Base-by-base conservation (phyloP, 2,113 vertebrate species). In the Casuarius casuarius region DNA sequence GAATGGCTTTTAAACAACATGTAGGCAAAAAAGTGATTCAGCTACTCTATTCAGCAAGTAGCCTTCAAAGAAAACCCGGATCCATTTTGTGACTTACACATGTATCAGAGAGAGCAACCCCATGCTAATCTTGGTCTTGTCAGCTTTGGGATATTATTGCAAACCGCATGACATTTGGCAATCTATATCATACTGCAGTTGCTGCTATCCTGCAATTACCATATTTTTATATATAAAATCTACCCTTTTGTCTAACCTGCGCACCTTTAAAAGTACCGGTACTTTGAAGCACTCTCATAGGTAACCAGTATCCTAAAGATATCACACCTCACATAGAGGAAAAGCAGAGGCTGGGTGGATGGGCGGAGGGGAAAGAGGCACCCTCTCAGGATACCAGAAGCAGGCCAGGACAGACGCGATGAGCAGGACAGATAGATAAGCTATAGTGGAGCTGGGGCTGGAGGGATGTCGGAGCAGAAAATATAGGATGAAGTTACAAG, bases 141-240 rank as follows among this genome's bases (percentile, higher is more conserved):
- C 1, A 2, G 16, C 19, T 74, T 62, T 19, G 48, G 13, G 40
- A 22, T 26, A 3, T 18, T 12, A 1, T 5, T 0, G 1, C 3
- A 23, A 73, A 22, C 58, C 65, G 35, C 1, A 0, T 52, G 58
- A 62, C 26, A 66, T 80, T 73, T 54, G 82, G 29, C 15, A 22
- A 7, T 2, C 42, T 40, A 0, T 0, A 3, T 35, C 82, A 52
- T 7, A 13, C 44, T 70, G 51, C 0, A 0, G 54, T 63, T 78
- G 56, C 71, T 66, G 38, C 19, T 52, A 26, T 76, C 62, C 65
- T 81, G 61, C 49, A 29, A 1, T 28, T 62, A 2, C 49, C 13
- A 0, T 13, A 21, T 17, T 42, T 85, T 58, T 58, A 29, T 52
- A 14, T 33, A 28, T 23, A 19, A 17, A 35, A 66, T 40, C 26